phyloP scores from a whole-genome alignment of 2,113 vertebrate species.

The Bos taurus region ARS-UCD2.0 NC_037333.1:2065501-2066000 shows the following conservation, averaged over 20 bases:
- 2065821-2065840: background rate
- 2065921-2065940: background rate
- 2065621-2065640: background rate
- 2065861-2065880: background rate
- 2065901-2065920: background rate
- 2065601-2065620: background rate
- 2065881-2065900: background rate
- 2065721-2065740: background rate
- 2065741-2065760: background rate
- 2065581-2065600: background rate
- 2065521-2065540: background rate
- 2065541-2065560: background rate
- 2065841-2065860: background rate
- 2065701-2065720: background rate
- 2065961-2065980: background rate
- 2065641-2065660: background rate
- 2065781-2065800: background rate
- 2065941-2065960: background rate
- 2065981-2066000: background rate
- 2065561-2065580: background rate
- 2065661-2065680: background rate
- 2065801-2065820: background rate
- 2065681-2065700: background rate
- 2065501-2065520: background rate
- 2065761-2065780: background rate